Percentiles rank a stretch among this genome's conserved stretches.
Conservation (phyloP, 2,113 vertebrate genomes). For the Empidonax alnorum region DNA sequence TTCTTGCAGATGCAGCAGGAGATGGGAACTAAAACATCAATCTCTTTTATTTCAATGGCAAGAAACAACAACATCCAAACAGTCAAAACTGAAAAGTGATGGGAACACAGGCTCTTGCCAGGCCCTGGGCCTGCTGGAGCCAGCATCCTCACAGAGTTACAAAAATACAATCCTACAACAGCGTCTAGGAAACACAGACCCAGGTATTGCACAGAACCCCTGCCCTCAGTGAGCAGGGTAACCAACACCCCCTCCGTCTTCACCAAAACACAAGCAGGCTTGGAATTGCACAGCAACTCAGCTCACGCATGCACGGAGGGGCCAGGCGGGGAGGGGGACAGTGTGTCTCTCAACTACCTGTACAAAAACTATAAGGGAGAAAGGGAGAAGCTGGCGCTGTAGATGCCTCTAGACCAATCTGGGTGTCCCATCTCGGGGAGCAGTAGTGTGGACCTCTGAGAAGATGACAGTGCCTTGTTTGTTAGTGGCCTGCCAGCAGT, state of each 20-base stretch:
- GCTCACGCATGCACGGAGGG: neutral
- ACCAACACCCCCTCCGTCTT: conserved; percentile 32
- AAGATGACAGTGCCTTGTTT: neutral
- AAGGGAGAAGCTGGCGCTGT: neutral
- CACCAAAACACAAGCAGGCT: conserved; percentile 32
- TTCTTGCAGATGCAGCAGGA: neutral
- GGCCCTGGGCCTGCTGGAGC: conserved; percentile 19
- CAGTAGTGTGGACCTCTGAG: neutral
- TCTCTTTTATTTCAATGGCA: conserved; percentile 71
- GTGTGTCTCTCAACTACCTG: conserved; percentile 72
- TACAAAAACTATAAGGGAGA: conserved; percentile 34
- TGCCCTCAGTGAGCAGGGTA: neutral
- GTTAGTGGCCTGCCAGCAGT: neutral
- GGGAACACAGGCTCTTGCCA: conserved; percentile 11
- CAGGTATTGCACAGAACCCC: conserved; percentile 70
- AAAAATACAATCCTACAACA: conserved; percentile 68
- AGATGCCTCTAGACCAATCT: neutral
- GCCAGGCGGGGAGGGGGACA: conserved; percentile 23
- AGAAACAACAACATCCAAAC: conserved; percentile 71
- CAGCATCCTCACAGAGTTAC: conserved; percentile 44
- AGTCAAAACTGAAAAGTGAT: conserved; percentile 42
- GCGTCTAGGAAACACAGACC: conserved; percentile 53
- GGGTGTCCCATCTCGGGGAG: fast-evolving
- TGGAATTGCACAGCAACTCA: conserved; percentile 75
- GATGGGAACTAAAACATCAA: conserved; percentile 56